Base-by-base conservation (phyloP, 2,113 vertebrate genomes). In the Haemorhous mexicanus region DNA sequence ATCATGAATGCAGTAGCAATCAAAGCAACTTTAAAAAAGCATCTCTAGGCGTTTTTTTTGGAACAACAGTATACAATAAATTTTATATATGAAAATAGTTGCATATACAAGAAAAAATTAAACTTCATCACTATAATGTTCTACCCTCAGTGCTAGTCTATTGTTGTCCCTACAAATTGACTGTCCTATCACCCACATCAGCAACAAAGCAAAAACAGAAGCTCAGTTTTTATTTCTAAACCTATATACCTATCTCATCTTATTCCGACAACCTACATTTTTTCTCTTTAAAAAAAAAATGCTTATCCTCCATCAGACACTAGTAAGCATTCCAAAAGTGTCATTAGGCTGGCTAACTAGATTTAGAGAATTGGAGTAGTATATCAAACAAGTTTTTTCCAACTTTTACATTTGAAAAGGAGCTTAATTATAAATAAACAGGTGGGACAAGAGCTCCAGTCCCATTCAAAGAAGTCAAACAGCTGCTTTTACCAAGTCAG, bases 271-370 rank as follows among this genome's bases (percentile, higher is more conserved):
- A 92, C 46, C 50, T 76, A 83, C 52, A 87, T 97, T 96, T 92
- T 97, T 66, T 91, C 89, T 32, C 67, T 91, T 95, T 77, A 18
- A 90, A 94, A 95, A 95, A 96, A 91, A 72, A 78, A 39, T 52
- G 47, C 14, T 94, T 93, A 83, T 80, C 83, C 94, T 96, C 77
- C 13, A 55, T 86, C 80, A 87, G 78, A 92, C 89, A 67, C 47
- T 88, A 68, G 35, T 95, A 96, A 92, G 35, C 16, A 55, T 93
- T 94, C 56, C 43, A 95, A 96, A 88, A 88, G 35, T 80, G 8
- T 87, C 84, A 87, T 95, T 72, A 95, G 43, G 77, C 92, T 91
- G 61, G 59, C 47, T 90, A 95, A 68, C 23, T 28, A 95, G 90
- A 87, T 96, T 95, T 95, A 76, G 43, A 89, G 72, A 55, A 93